Percentiles rank a stretch among this genome's conserved stretches.
phyloP scores from a whole-genome alignment of 2,113 vertebrate genomes.

The Aix galericulata region DNA sequence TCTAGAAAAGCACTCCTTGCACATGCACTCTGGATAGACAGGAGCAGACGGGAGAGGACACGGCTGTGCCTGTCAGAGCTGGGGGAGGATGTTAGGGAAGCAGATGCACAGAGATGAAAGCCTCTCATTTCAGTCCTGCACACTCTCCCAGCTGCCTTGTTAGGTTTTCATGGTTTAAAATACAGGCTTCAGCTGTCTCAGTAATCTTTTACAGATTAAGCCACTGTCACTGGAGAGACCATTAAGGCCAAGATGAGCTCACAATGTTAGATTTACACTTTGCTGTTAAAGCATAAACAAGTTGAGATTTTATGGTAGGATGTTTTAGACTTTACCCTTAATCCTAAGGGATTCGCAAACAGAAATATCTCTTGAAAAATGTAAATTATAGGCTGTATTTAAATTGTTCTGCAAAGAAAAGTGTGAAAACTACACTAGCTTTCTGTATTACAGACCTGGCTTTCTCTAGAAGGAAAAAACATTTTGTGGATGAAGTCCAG shows the following conservation, averaged over 20 bases:
- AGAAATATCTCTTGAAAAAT: neutral
- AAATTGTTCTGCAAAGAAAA: neutral
- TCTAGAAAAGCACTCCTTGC: neutral
- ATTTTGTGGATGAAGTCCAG: neutral
- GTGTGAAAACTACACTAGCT: neutral
- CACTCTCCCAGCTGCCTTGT: neutral
- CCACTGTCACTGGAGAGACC: neutral
- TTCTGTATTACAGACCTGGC: neutral
- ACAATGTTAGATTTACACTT: neutral
- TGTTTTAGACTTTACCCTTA: neutral
- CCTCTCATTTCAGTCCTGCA: neutral
- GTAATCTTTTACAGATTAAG: conserved; percentile 18
- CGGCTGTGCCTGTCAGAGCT: neutral
- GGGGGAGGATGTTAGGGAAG: neutral
- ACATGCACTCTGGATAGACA: neutral
- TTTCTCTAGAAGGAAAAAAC: neutral
- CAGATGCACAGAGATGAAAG: neutral
- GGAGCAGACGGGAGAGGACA: neutral
- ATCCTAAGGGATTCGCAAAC: neutral
- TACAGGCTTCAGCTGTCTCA: neutral
- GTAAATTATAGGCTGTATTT: neutral
- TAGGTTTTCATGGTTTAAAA: neutral
- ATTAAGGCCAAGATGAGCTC: neutral
- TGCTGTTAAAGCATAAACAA: neutral
- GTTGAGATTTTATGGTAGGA: neutral